Base-by-base conservation (phyloP, 2,113 vertebrate genomes). In the Saimiri boliviensis region DNA sequence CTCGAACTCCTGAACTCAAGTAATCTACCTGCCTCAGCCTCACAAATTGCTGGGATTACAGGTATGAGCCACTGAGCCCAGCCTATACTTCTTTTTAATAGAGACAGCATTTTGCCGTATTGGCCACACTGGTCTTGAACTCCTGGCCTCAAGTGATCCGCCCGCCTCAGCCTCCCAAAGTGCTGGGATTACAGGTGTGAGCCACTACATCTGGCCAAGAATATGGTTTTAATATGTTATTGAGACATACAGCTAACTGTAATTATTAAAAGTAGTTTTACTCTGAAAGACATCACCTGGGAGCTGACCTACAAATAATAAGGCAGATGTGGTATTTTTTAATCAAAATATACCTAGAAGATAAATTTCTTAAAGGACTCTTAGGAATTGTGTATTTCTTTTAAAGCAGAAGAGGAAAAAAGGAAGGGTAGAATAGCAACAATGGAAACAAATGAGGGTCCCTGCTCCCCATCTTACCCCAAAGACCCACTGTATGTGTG, bases 251-350 rank as follows among this genome's bases (percentile, higher is more conserved):
- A 90, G 21, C 86, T 95, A 82, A 66, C n/a, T 89, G 10, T 87
- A 88, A 73, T 94, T 95, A 74, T 40, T 93, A 84, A 49, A 86
- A 93, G n/a, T 85, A 79, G 12, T 68, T 91, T 95, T 97, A n/a
- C 13, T 76, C n/a, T 66, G 37, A 23, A 90, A 95, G 32, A 76
- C 73, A 35, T 10, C 14, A 37, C 23, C 20, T 87, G 45, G 45
- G 49, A 66, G 16, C 54, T 93, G 74, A 87, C 58, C 77, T 95
- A 47, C 7, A 58, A 63, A 86, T 96, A 93, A 35, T 85, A 54
- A 77, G 19, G 10, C 8, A 54, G 12, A 54, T 85, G 7, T 84
- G 17, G 8, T 91, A 49, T 32, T 52, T 86, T 97, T 68, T 16
- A 68, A 35, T 95, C 37, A 84, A 54, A 83, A 88, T 47, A 70